Base-by-base conservation (phyloP, 30 jellyfish, hydroid and myxozoan species). In the Hydractinia echinata region DNA sequence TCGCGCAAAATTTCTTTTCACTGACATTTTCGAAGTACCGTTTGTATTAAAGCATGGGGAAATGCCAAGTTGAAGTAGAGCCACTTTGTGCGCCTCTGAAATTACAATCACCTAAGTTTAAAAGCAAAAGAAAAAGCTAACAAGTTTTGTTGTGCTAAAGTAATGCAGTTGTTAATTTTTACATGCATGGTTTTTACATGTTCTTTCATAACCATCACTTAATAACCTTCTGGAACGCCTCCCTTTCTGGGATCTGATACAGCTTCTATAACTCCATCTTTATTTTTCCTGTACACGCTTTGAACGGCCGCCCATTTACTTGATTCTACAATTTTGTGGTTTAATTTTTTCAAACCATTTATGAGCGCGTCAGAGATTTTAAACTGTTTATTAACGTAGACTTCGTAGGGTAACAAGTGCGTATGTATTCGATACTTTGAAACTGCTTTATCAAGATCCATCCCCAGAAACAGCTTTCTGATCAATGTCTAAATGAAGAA, bases 181-280 rank as follows among this genome's bases (percentile, higher is more conserved):
- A 30, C 2, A 30, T 30, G 44, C 1, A 30, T 30, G 44, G n/a
- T n/a, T n/a, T n/a, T n/a, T n/a, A n/a, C n/a, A n/a, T n/a, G n/a
- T n/a, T n/a, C n/a, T n/a, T n/a, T n/a, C n/a, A n/a, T n/a, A n/a
- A n/a, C n/a, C n/a, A n/a, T n/a, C n/a, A 30, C 44, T 51, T 90
- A 90, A 68, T 84, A 90, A 10, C 97, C 97, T 30, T 64, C 97
- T 5, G 96, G 60, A 56, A 56, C 53, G 6, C 96, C 97, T 14
- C 91, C 55, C 72, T 92, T 92, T 58, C 98, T 73, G 6, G 96
- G 96, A 66, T 92, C 98, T 72, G 95, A 66, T 62, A 83, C 87
- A 13, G 96, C 96, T 58, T 66, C 72, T 6, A 92, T 86, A 44
- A 60, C 61, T 5, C 81, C 85, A 7, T 60, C 82, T 20, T 77